A percentile compares a stretch with the other conserved stretches of the same genome.
Evolutionary conservation across 1,140 invertebrate genomes (phyloP).

Genomic region (Dendroctonus valens): DNA sequence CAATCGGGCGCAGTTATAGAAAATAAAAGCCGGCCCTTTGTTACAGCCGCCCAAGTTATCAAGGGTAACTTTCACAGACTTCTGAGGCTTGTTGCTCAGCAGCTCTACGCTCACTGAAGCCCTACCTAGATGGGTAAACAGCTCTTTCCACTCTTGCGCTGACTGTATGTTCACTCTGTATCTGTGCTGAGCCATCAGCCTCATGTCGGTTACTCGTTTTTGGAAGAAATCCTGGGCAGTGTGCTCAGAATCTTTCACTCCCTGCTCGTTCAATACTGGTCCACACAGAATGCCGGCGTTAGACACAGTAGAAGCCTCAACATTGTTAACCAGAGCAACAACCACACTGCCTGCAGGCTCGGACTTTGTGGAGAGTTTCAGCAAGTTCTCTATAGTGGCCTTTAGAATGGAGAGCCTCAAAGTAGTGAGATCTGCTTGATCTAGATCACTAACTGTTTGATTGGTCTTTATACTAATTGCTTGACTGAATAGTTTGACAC

Average conservation of each 20-base stretch:
- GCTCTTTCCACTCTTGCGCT: slow-evolving; percentile 33
- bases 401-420: slow-evolving; percentile 36
- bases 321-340: too few species aligned
- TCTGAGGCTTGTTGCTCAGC: slow-evolving; percentile 58
- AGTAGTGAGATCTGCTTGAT: slow-evolving; percentile 34
- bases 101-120: slow-evolving; percentile 65
- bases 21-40: slow-evolving; percentile 61
- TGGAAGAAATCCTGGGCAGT: slow-evolving; percentile 46
- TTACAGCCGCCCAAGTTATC: slow-evolving; percentile 43
- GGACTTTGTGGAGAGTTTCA: slow-evolving; percentile 21
- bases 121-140: slow-evolving; percentile 55
- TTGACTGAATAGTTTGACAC: neutral
- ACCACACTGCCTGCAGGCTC: too few species aligned
- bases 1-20: slow-evolving; percentile 71
- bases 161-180: slow-evolving; percentile 54
- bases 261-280: slow-evolving; percentile 40
- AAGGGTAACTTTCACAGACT: slow-evolving; percentile 41
- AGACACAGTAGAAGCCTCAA: too few species aligned
- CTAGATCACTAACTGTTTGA: neutral
- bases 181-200: slow-evolving; percentile 61
- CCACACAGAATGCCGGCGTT: slow-evolving; percentile 37
- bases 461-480: neutral
- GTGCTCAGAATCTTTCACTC: slow-evolving; percentile 35
- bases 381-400: slow-evolving; percentile 30
- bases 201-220: slow-evolving; percentile 57